Base-by-base conservation (phyloP, 1,140 invertebrate species). In the Halictus rubicundus region DNA sequence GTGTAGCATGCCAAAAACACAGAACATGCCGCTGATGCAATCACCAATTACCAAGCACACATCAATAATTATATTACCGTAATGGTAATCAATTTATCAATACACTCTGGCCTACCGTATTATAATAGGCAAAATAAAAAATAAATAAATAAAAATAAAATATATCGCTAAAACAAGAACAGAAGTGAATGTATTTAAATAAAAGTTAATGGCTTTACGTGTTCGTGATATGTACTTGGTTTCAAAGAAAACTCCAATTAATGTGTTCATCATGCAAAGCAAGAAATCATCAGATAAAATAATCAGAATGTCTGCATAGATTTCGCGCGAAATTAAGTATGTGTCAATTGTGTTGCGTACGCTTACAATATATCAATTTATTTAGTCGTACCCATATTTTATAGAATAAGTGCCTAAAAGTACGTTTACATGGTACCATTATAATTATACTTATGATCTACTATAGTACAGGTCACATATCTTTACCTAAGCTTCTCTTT, bases 1-100 rank as follows among this genome's bases (percentile, higher is more conserved):
- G 87, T 88, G 88, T 89, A 77, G 86, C 89, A 90, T 91, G 88
- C 89, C 89, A 88, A 90, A 90, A 89, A 90, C 88, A 92, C 89
- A 93, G 88, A 93, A 92, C 92, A 93, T 93, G 92, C 92, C 88
- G 85, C 92, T 92, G 90, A 87, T 92, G 89, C 88, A 88, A 91
- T 87, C 89, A 90, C 86, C 89, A 90, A 88, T 93, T 88, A 90
- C 88, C 90, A 92, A 93, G 90, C 89, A 90, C 89, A 90, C 68
- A 89, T 89, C 88, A 88, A 88, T 78, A 77, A 70, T 74, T 84
- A 77, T 82, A 78, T 85, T 78, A 37, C 32, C n/a, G 46, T 14
- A 25, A 27, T 65, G 10, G 63, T 64, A 39, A 64, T 69, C 9
- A 39, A 64, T 81, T 70, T 61, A 76, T 23, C 10, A 23, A 10